Evolutionary conservation across 2,888 invertebrate genomes (phyloP).

Genomic region (Nebria brevicollis): DNA sequence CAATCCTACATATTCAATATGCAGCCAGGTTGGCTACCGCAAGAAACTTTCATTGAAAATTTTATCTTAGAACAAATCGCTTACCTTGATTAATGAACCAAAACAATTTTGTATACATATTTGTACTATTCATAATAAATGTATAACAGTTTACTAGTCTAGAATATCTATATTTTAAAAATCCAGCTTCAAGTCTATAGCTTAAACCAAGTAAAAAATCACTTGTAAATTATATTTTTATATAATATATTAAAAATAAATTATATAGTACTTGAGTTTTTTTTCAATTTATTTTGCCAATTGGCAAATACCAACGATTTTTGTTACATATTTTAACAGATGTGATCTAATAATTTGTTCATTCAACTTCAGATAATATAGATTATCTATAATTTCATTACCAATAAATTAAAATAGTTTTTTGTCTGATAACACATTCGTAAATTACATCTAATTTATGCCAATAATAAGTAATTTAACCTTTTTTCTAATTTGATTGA

Average conservation of each 20-base stretch:
- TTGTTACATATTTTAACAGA: neutral
- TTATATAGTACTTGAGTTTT: neutral
- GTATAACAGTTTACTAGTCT: neutral
- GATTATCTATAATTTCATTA: neutral
- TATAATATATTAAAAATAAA: neutral
- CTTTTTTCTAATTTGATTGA: constrained; percentile 7
- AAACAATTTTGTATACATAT: neutral
- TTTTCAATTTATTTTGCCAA: no score
- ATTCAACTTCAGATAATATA: neutral
- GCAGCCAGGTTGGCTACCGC: neutral
- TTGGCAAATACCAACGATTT: neutral
- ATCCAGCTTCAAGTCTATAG: neutral
- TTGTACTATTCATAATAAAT: neutral
- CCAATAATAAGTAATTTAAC: constrained; percentile 3
- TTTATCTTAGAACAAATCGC: neutral
- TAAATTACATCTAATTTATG: neutral
- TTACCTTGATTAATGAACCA: neutral
- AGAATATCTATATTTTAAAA: neutral
- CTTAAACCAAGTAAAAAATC: no score
- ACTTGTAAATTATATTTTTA: neutral
- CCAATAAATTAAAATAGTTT: neutral
- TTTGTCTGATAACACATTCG: neutral
- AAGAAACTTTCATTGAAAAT: neutral
- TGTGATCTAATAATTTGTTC: neutral
- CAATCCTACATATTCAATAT: neutral